These are phyloP conservation scores for Gallinago paraguaiae DNA, from an alignment of 2,113 vertebrate genomes.

Conservation along the genomic window DNA sequence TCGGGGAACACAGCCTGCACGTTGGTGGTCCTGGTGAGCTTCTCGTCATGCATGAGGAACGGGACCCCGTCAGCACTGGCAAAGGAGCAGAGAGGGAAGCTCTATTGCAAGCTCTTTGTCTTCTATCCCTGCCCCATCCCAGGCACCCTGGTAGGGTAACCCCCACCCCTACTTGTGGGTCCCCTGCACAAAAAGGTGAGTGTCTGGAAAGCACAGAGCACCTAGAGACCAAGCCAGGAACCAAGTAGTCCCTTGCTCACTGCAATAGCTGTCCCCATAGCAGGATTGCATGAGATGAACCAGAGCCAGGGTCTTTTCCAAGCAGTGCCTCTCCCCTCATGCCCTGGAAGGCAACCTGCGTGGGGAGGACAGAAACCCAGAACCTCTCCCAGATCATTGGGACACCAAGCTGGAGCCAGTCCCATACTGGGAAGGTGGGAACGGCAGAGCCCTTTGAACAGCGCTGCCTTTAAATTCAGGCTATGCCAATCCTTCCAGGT, in stretches of 20 bases:
- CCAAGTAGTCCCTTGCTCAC: neutral
- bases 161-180: neutral
- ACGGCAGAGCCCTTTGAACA: neutral
- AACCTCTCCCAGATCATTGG: neutral
- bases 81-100: neutral
- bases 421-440: neutral
- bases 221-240: neutral
- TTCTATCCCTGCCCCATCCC: neutral
- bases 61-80: conserved; percentile 78
- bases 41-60: conserved; percentile 92
- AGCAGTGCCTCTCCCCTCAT: neutral
- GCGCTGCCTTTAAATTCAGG: neutral
- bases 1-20: conserved; percentile 74
- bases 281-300: neutral
- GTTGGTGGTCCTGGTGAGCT: conserved; percentile 86
- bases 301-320: neutral
- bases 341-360: neutral
- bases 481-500: neutral
- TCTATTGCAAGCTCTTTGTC: neutral
- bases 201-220: neutral
- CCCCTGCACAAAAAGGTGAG: neutral
- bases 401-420: neutral
- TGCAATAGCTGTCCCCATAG: neutral
- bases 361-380: neutral
- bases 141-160: neutral